Conservation (phyloP, 2,113 vertebrate species). For the Datnioides undecimradiatus region DNA sequence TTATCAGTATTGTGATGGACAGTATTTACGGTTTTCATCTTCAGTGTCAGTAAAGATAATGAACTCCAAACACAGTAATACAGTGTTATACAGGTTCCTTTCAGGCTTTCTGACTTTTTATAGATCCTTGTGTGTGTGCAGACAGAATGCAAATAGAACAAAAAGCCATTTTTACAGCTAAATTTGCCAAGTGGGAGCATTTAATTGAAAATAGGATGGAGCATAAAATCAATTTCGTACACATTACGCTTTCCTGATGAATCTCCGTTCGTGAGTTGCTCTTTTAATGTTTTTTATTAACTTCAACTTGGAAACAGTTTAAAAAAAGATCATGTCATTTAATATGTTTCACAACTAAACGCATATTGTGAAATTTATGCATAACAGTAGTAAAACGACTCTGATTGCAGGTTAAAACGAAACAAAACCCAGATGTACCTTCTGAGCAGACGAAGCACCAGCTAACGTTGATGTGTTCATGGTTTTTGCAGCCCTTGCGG, state of each 20-base stretch:
- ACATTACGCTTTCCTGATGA: not conserved
- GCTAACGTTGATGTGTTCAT: conserved; percentile 99
- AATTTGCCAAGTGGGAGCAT: not conserved
- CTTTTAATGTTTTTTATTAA: not conserved
- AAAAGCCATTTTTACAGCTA: not conserved
- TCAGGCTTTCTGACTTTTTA: not conserved
- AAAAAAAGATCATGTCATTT: not conserved
- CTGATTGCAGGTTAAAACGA: not conserved
- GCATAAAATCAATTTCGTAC: conserved; percentile 10
- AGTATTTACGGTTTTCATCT: not conserved
- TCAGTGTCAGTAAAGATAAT: not conserved
- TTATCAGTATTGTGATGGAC: not conserved
- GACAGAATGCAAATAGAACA: not conserved
- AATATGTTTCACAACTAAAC: not conserved
- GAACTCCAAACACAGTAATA: not conserved
- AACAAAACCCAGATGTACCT: conserved; percentile 83
- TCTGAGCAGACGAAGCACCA: conserved; percentile 99
- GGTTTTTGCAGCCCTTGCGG: conserved; percentile 95
- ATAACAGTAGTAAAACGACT: not conserved
- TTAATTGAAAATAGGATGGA: conserved; percentile 4
- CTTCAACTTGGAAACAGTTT: not conserved
- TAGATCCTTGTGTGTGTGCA: not conserved
- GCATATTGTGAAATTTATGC: fast-evolving
- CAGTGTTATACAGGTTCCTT: not conserved
- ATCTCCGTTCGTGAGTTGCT: too few relatives aligned